phyloP scores from a whole-genome alignment of 2,113 vertebrate species.

The Stegostoma tigrinum region DNA sequence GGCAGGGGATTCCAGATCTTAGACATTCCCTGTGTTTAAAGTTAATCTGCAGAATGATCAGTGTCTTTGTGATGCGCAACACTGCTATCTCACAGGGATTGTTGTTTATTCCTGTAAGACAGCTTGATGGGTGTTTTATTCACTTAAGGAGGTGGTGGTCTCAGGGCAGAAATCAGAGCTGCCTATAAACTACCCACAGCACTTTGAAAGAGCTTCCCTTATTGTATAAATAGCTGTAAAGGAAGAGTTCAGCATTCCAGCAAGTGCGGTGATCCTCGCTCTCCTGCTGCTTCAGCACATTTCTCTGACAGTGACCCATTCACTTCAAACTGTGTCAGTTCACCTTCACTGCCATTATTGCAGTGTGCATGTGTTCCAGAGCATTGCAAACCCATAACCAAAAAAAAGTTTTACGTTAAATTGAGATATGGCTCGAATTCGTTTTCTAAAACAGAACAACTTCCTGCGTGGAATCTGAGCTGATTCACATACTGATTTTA shows the following conservation, averaged over 20 bases:
- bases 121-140: background rate
- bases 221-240: background rate
- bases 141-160: background rate
- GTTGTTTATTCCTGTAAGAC: background rate
- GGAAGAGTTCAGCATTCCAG: background rate
- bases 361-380: background rate
- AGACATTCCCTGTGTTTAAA: too few relatives aligned
- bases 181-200: background rate
- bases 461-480: background rate
- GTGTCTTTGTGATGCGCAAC: background rate
- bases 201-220: background rate
- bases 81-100: background rate
- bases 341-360: background rate
- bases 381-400: background rate
- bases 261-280: background rate
- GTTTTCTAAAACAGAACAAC: background rate
- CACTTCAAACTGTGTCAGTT: background rate
- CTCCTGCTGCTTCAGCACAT: background rate
- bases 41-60: background rate
- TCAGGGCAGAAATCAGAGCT: background rate
- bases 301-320: background rate
- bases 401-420: too few relatives aligned
- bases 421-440: background rate
- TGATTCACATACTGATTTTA: background rate
- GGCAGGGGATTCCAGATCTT: too few relatives aligned